Evolutionary conservation across 2,888 invertebrate species (phyloP), one percentile per base, ranked within the genome.

Genomic region (Drosophila recens): DNA sequence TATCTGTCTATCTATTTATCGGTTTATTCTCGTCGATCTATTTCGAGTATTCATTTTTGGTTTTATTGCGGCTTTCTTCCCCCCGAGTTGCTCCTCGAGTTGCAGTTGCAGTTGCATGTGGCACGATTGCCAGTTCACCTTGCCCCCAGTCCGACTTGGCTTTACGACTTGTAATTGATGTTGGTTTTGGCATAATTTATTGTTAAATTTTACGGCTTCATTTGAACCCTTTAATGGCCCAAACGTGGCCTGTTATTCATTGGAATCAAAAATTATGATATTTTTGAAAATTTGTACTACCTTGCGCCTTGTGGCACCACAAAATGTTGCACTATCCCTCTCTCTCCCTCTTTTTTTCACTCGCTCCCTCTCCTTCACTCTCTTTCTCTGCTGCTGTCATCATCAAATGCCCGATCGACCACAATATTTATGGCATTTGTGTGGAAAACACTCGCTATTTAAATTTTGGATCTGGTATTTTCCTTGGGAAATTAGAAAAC

Each of bases 161-260:
- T 87, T 89, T 90, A 89, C 80, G 90, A 89, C 80, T 80, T 80
- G 89, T 90, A 90, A 89, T 90, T 90, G 90, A 90, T 90, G 90
- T 90, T 90, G 76, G 90, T 90, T 90, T 90, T 90, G 77, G 77
- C 89, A 88, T 89, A 86, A 90, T 90, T 90, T 90, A 90, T 90
- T 72, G 87, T 27, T 71, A 57, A 73, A 76, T 82, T 89, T 90
- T 80, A 90, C 81, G 67, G 84, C 87, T 88, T 89, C 90, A 89
- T 80, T 81, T 82, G 80, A 90, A 90, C 87, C 90, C 84, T 84
- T 90, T 90, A 82, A 90, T 90, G 78, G 80, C 85, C 67, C 46
- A 30, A 62, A 68, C 72, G 73, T 75, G 77, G 73, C 64, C 67
- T 27, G 36, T 63, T 58, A 74, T 89, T 88, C 89, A 43, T 34